Base-by-base conservation (phyloP, 2,113 vertebrate species). In the Oryzias melastigma region DNA sequence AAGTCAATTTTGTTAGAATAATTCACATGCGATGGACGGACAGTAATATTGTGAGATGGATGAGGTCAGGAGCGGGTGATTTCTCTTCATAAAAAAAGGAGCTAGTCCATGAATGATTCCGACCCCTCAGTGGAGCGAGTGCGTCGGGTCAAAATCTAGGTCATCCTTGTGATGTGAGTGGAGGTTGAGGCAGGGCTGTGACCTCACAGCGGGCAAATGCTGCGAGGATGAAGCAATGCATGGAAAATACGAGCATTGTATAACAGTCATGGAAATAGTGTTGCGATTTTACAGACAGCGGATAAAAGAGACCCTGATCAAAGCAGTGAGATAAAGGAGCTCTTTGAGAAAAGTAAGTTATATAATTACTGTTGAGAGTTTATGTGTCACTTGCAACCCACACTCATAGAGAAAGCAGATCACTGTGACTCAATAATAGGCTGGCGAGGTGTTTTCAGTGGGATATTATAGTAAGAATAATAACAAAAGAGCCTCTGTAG, bases 301-400 rank as follows among this genome's bases (percentile, higher is more conserved):
- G 67, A 79, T 79, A 74, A 84, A 80, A 78, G 76, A 86, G 70
- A 66, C 75, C 41, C 44, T 73, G 84, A 88, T 88, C 85, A 85
- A 88, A 85, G 82, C 16, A 17, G 46, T 42, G 25, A 76, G 79
- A 87, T 82, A 76, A 81, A 84, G 74, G 73, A 55, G 56, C 66
- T 78, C 61, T 68, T 60, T 44, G 72, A 68, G 68, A 60, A 70
- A 83, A 59, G 42, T 57, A 14, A 65, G 67, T 73, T 73, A 40
- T 20, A 50, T 58, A 76, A 67, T 45, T 74, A 78, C 41, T 73
- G 77, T 41, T 71, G 71, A 53, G 48, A 61, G 72, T 68, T 85
- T 59, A 76, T 29, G 57, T 65, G 20, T 85, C 66, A 75, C 65
- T 70, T 75, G 65, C 74, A 82, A 64, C 73, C 57, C 42, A 6